Conservation (phyloP, 2,888 invertebrate genomes). For the Strigamia crassipes region DNA sequence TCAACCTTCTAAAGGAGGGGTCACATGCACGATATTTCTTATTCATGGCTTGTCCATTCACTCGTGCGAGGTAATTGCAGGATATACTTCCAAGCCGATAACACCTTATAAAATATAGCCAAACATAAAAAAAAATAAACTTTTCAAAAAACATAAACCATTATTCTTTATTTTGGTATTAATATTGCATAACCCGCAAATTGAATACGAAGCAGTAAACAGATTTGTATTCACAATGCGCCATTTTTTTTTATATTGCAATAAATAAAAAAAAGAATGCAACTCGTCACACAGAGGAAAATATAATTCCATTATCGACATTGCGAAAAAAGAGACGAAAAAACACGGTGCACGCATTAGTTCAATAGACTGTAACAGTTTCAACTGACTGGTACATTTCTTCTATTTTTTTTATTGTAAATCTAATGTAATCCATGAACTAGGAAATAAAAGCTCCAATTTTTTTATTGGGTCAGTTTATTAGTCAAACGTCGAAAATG, state of each 20-base stretch:
- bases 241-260: background rate
- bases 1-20: conserved; percentile 16
- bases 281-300: background rate
- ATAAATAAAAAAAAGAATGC: background rate
- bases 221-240: background rate
- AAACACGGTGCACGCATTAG: conserved; percentile 22
- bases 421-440: background rate
- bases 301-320: conserved; percentile 12
- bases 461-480: background rate
- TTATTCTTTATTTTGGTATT: background rate
- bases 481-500: background rate
- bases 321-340: background rate
- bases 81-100: background rate
- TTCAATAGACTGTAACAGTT: background rate
- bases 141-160: background rate
- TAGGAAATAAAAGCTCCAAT: background rate
- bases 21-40: conserved; percentile 10
- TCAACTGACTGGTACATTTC: background rate
- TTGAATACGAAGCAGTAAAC: background rate
- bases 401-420: background rate
- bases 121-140: background rate
- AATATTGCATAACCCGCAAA: background rate
- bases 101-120: background rate
- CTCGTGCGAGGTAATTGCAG: background rate
- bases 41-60: conserved; percentile 29